A percentile compares a stretch with the other conserved stretches of the same genome.
Conservation (phyloP, 2,797 vertebrate genomes). For the Peromyscus aztecus region DNA sequence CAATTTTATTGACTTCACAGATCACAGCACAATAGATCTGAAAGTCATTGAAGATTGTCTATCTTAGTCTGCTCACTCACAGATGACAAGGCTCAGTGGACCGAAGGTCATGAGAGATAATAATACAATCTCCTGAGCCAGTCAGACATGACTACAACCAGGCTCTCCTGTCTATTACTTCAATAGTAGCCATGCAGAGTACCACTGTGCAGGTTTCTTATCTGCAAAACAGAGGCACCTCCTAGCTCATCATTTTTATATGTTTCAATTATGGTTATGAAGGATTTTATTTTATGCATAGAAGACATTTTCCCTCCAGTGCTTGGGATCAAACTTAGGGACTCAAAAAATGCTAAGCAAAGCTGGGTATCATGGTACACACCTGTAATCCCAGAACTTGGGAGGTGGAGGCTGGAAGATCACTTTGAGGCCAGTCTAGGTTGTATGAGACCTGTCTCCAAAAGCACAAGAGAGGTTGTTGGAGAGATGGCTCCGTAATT, state of each 20-base stretch:
- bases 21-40: not conserved
- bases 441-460: not conserved
- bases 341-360: not conserved
- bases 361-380: not conserved
- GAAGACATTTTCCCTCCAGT: not conserved
- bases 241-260: not conserved
- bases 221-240: not conserved
- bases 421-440: not conserved
- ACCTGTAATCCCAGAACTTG: not conserved
- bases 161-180: not conserved
- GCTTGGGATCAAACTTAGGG: not conserved
- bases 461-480: not conserved
- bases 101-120: not conserved
- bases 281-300: not conserved
- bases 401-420: not conserved
- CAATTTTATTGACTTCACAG: not conserved
- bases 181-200: not conserved
- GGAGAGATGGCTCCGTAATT: not conserved
- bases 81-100: not conserved
- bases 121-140: not conserved
- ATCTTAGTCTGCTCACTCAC: constrained; percentile 35
- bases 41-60: constrained; percentile 14
- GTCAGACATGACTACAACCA: not conserved
- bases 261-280: not conserved
- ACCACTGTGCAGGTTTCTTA: not conserved